Evolutionary conservation across 2,797 vertebrate species (phyloP).

Genomic region (Channallabes apus): DNA sequence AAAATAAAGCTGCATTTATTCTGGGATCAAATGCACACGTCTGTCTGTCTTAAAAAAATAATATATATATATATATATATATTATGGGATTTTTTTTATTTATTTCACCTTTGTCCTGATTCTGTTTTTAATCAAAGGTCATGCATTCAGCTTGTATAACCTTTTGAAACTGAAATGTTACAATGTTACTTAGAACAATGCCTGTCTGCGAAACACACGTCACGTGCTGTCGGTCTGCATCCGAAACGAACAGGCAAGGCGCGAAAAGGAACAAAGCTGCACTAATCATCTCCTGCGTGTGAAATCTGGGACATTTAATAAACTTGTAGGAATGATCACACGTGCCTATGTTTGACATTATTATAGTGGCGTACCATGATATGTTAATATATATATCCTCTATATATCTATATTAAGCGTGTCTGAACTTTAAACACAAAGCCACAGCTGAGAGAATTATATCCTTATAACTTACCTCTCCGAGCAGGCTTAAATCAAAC

Average conservation of each 20-base stretch:
- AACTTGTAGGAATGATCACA: neutral
- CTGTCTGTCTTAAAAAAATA: no score
- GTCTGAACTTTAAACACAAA: slow-evolving; percentile 17
- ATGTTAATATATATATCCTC: neutral
- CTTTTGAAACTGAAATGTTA: neutral
- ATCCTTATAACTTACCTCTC: neutral
- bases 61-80: no score
- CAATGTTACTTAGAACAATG: neutral
- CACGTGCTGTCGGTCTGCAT: slow-evolving; percentile 17
- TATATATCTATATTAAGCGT: no score
- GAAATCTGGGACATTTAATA: neutral
- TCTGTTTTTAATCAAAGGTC: no score
- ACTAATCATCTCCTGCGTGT: neutral
- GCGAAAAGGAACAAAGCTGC: neutral
- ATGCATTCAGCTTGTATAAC: neutral
- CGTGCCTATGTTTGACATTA: no score
- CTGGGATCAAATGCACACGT: neutral
- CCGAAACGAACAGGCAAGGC: neutral
- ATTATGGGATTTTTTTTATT: neutral
- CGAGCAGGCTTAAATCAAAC: neutral
- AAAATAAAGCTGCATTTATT: neutral
- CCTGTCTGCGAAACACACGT: neutral
- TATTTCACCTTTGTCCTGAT: neutral
- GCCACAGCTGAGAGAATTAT: neutral
- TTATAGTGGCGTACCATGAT: neutral